Evolutionary conservation across 1,140 invertebrate species (phyloP).

Genomic region (Drosophila tropicalis): DNA sequence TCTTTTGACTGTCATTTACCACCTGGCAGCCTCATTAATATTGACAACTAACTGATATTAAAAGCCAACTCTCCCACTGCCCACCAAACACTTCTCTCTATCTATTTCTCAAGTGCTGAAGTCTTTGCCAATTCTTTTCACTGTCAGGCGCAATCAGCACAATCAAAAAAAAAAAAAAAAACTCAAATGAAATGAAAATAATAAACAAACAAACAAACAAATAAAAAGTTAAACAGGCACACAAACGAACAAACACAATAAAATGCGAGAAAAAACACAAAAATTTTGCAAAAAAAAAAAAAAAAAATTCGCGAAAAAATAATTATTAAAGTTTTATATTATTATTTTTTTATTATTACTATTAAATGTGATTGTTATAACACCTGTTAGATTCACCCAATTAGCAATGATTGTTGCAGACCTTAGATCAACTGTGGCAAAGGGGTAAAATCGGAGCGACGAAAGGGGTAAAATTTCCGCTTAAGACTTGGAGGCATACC

Average conservation of each 20-base stretch:
- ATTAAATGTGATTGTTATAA: slow-evolving; percentile 47
- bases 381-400: slow-evolving; percentile 48
- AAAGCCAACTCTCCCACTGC: not conserved
- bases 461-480: slow-evolving; percentile 41
- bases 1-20: slow-evolving; percentile 7
- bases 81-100: not conserved
- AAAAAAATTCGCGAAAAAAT: slow-evolving; percentile 31
- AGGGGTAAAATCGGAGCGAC: not conserved
- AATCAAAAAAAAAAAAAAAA: slow-evolving; percentile 1
- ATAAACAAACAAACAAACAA: slow-evolving; percentile 8
- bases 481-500: slow-evolving; percentile 35
- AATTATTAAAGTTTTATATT: slow-evolving; percentile 8
- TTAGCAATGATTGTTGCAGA: slow-evolving; percentile 62
- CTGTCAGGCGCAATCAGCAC: slow-evolving; percentile 15
- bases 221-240: not conserved
- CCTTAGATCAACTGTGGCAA: not conserved
- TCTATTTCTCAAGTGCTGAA: not conserved
- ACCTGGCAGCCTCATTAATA: slow-evolving; percentile 8
- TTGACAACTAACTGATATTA: slow-evolving; percentile 8
- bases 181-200: slow-evolving; percentile 6
- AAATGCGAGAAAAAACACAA: slow-evolving; percentile 1
- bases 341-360: slow-evolving; percentile 23
- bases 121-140: slow-evolving; percentile 22
- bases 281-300: slow-evolving; percentile 17
- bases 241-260: slow-evolving; percentile 14